phyloP scores from a whole-genome alignment of 2,888 invertebrate genomes.

The Clostera curtula region DNA sequence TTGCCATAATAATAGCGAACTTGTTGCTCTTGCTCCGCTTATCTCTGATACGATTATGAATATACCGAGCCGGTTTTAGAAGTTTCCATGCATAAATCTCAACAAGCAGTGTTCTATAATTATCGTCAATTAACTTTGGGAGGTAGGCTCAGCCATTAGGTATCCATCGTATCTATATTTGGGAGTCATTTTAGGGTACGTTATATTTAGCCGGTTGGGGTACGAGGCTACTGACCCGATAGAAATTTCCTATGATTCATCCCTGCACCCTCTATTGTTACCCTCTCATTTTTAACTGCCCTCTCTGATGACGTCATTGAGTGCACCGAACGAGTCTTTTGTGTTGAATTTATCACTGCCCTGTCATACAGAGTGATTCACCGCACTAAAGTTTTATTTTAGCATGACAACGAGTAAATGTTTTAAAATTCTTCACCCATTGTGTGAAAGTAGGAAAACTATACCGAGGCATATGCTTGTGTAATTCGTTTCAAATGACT shows the following conservation, averaged over 20 bases:
- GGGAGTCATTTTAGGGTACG: constrained; percentile 37
- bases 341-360: constrained; percentile 45
- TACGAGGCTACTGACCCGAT: constrained; percentile 58
- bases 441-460: constrained; percentile 12
- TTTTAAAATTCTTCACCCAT: constrained; percentile 22
- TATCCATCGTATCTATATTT: constrained; percentile 29
- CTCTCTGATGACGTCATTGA: constrained; percentile 58
- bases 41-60: too few relatives aligned
- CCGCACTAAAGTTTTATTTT: constrained; percentile 39
- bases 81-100: constrained; percentile 14
- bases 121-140: constrained; percentile 22
- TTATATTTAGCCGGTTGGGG: constrained; percentile 52
- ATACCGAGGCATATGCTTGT: constrained; percentile 25
- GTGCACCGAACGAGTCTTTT: constrained; percentile 44
- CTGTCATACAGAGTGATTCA: constrained; percentile 55
- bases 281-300: constrained; percentile 51
- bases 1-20: constrained; percentile 10
- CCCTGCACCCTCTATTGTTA: constrained; percentile 57
- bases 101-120: constrained; percentile 20
- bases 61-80: too few relatives aligned
- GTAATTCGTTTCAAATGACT: constrained; percentile 29
- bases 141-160: constrained; percentile 20
- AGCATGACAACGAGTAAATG: constrained; percentile 20
- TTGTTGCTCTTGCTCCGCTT: not conserved
- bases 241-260: constrained; percentile 68